These are phyloP conservation scores for Procavia capensis DNA, from an alignment of 2,113 vertebrate genomes.

Conservation along the genomic window DNA sequence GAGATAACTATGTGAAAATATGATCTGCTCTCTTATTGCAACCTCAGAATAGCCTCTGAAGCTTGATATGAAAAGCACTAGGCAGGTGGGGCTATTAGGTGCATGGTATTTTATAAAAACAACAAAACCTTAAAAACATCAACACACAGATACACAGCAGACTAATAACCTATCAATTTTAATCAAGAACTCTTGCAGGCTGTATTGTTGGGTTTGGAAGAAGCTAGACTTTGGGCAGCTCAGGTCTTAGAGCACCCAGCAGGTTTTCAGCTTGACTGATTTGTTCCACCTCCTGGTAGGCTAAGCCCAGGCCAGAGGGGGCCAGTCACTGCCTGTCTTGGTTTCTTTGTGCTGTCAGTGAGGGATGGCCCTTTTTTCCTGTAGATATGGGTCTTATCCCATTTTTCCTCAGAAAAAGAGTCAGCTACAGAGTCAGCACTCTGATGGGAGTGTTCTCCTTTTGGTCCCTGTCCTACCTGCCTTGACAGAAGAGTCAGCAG, in stretches of 20 bases:
- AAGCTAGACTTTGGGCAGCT: background rate
- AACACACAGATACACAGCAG: background rate
- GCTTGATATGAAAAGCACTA: background rate
- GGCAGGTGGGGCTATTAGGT: background rate
- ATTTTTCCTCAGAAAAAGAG: background rate
- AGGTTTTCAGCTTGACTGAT: background rate
- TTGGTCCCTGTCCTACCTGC: background rate
- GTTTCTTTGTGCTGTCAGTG: background rate
- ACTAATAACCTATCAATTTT: background rate
- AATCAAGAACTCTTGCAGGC: background rate
- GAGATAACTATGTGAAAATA: background rate
- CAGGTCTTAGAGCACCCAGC: background rate
- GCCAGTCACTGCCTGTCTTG: rapidly evolving
- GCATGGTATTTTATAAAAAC: background rate
- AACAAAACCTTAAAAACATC: background rate
- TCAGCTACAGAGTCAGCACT: no score
- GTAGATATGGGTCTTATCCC: background rate
- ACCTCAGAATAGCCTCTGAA: background rate
- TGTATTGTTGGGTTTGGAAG: background rate
- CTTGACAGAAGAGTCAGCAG: background rate
- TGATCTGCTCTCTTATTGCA: background rate
- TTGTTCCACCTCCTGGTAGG: background rate
- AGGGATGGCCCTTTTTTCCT: background rate
- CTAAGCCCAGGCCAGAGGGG: background rate
- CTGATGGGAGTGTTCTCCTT: background rate